Percentiles rank a stretch among this genome's conserved stretches.
These are phyloP conservation scores for Halictus ligatus DNA, from an alignment of 2,888 invertebrate genomes.

Conservation along the genomic window DNA sequence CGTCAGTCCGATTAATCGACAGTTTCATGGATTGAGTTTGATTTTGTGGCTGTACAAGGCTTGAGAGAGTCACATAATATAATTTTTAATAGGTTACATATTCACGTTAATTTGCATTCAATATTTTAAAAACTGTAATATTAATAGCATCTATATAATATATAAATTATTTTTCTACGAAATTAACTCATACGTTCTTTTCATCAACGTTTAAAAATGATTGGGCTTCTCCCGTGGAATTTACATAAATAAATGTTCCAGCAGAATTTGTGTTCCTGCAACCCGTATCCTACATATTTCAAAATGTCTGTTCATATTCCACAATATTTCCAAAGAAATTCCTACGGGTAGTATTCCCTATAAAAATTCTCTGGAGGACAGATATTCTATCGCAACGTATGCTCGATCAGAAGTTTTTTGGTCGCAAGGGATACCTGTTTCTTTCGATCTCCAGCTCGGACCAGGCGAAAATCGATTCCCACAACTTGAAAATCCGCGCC, in stretches of 20 bases:
- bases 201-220: neutral
- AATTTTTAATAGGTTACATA: neutral
- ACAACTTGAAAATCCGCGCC: slow-evolving; percentile 24
- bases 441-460: no score
- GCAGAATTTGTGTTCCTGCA: neutral
- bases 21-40: neutral
- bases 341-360: neutral
- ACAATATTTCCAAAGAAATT: neutral
- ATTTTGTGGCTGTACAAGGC: neutral
- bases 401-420: neutral
- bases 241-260: neutral
- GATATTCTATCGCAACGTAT: neutral
- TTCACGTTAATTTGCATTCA: no score
- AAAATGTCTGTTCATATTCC: no score
- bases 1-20: neutral
- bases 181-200: no score
- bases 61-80: neutral
- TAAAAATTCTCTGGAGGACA: neutral
- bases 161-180: no score
- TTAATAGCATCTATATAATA: no score
- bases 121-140: no score
- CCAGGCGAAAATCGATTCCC: neutral
- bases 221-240: neutral
- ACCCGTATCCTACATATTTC: neutral
- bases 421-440: neutral